Evolutionary conservation across 1,140 invertebrate species (phyloP), one percentile per base, ranked within the genome.

Genomic region (Lepidotrigona ventralis): DNA sequence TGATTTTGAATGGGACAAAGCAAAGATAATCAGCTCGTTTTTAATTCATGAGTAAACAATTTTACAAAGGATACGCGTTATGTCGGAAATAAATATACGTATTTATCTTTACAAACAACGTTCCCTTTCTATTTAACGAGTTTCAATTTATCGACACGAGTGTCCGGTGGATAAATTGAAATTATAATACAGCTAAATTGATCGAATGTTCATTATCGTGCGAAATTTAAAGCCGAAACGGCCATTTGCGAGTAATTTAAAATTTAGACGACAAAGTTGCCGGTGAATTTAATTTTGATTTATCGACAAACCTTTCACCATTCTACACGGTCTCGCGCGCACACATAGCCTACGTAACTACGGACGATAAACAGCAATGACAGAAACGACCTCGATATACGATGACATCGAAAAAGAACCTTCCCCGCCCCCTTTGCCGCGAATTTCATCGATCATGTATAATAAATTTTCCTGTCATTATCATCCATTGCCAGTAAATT

Each of bases 361-460:
- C 15, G 12, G 33, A 58, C n/a, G 33, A 9, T 12, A 12, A 51
- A 46, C n/a, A 26, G 39, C 73, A 60, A 60, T 33, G 23, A 46
- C n/a, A 56, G 14, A 23, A 33, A 75, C 60, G 73, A 60, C 33
- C 23, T 60, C 73, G 54, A 75, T 60, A 75, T 75, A 75, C 73
- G 33, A 39, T 19, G 56, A 75, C 73, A 33, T n/a, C 29, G 33
- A n/a, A 74, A 56, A 75, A 60, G 29, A 72, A 46, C 6, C 39
- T 8, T 8, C 39, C 39, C 39, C 3, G 60, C 33, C 23, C 73
- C 33, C 15, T 75, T 23, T 15, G 23, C 33, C 15, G 73, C 33
- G 54, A 75, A 75, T 75, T 39, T 54, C 46, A 75, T 75, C 54
- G 73, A 75, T 23, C 33, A 33, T 33, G 33, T 2, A 56, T 60